Evolutionary conservation across 2,888 invertebrate species (phyloP).

Genomic region (Meghimatium bilineatum): DNA sequence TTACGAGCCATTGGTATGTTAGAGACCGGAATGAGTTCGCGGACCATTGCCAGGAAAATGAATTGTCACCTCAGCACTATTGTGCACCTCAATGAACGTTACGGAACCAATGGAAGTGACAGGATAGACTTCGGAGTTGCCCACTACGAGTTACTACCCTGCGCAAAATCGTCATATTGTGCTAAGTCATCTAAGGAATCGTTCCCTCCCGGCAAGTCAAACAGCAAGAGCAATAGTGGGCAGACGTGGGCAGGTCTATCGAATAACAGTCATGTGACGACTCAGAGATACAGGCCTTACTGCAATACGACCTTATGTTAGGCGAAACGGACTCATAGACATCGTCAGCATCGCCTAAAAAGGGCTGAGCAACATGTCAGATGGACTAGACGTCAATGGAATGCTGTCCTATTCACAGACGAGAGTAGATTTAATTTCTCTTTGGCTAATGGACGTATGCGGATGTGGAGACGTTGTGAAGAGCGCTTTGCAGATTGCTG

Average conservation of each 20-base stretch:
- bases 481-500: slow-evolving; percentile 11
- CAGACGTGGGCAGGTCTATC: slow-evolving; percentile 4
- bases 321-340: background rate
- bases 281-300: slow-evolving; percentile 18
- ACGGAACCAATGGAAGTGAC: slow-evolving; percentile 18
- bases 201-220: slow-evolving; percentile 1
- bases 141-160: background rate
- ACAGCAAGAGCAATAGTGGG: slow-evolving; percentile 14
- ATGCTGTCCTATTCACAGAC: slow-evolving; percentile 1
- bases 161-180: slow-evolving; percentile 8
- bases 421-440: background rate
- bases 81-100: slow-evolving; percentile 3
- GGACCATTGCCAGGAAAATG: slow-evolving; percentile 4
- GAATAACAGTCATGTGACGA: slow-evolving; percentile 13
- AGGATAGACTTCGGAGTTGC: background rate
- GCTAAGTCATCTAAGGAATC: slow-evolving; percentile 16
- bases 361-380: background rate
- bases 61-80: background rate
- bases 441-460: background rate
- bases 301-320: slow-evolving; percentile 7
- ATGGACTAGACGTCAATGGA: background rate
- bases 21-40: background rate
- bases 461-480: background rate
- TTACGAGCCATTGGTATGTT: slow-evolving; percentile 10
- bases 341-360: background rate